Percentiles rank a stretch among this genome's conserved stretches.
Evolutionary conservation across 1,140 invertebrate species (phyloP).

Genomic region (Bombus haemorrhoidalis): DNA sequence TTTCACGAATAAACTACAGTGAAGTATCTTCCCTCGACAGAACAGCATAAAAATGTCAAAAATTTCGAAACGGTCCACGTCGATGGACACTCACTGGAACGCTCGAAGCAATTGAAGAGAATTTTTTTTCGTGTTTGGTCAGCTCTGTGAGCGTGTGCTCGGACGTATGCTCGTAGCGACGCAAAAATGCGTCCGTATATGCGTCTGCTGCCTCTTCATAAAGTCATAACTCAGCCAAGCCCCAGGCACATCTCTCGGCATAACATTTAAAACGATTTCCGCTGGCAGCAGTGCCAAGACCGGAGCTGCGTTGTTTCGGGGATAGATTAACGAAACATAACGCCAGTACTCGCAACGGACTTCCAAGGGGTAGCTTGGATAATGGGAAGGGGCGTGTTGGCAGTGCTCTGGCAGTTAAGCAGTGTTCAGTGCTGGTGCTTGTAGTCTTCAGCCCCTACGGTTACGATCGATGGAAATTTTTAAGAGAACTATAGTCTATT

Average conservation of each 20-base stretch:
- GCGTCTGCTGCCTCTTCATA: conserved; percentile 78
- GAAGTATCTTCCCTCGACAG: neutral
- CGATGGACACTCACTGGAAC: conserved; percentile 9
- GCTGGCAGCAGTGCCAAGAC: conserved; percentile 81
- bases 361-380: conserved; percentile 77
- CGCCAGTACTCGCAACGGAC: conserved; percentile 78
- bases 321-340: conserved; percentile 83
- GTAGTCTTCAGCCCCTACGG: conserved; percentile 46
- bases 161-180: neutral
- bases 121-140: conserved; percentile 31
- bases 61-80: conserved; percentile 15
- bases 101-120: conserved; percentile 37
- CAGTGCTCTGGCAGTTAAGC: conserved; percentile 80
- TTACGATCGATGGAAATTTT: conserved; percentile 67
- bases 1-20: neutral
- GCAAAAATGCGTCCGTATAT: conserved; percentile 65
- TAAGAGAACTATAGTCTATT: conserved; percentile 28
- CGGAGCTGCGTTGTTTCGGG: conserved; percentile 80
- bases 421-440: conserved; percentile 74
- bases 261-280: conserved; percentile 83
- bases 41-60: conserved; percentile 37
- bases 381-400: conserved; percentile 80
- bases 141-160: neutral
- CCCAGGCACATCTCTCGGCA: conserved; percentile 77
- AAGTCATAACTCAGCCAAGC: conserved; percentile 80